Base-by-base conservation (phyloP, 2,888 invertebrate species). In the Slavum lentiscoides region DNA sequence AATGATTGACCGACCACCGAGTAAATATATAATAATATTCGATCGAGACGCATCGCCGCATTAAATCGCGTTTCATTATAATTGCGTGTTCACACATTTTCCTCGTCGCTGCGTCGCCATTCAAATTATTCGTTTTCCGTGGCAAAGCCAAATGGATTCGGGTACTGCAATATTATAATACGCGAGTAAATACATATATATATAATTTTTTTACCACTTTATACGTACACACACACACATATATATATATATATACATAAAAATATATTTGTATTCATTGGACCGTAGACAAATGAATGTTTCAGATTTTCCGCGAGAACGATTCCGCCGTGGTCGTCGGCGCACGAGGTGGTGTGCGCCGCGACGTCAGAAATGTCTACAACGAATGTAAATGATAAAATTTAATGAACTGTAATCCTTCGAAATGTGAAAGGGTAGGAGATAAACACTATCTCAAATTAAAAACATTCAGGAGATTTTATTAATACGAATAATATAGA, bases 331-430 rank as follows among this genome's bases (percentile, higher is more conserved):
- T 62, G 19, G 19, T 55, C 19, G 19, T 62, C n/a, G 23, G 30
- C 19, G n/a, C n/a, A n/a, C n/a, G n/a, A n/a, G n/a, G n/a, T n/a
- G 49, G 61, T 30, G 73, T 4, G 30, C 30, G 30, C 30, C 30
- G 30, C 30, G 30, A 74, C 49, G n/a, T 62, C 49, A 15, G 62
- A 62, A 62, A 62, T n/a, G 49, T 74, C 39, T 53, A 30, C 49
- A 37, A 74, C 49, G 30, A 74, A 49, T 74, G 72, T 59, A 62
- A 62, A 62, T 74, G 62, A 74, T 62, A 74, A 74, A 62, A 74
- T 17, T 43, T 62, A 62, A 74, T 74, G 62, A 74, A 62, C 73
- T n/a, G 62, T 62, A 53, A 62, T 55, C 9, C 30, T 61, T 5
- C 37, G 19, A 70, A 70, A 30, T 13, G 39, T 3, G 9, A 39